Evolutionary conservation across 2,888 invertebrate species (phyloP), one percentile per base, ranked within the genome.

Genomic region (Flabesymbios commensalis): DNA sequence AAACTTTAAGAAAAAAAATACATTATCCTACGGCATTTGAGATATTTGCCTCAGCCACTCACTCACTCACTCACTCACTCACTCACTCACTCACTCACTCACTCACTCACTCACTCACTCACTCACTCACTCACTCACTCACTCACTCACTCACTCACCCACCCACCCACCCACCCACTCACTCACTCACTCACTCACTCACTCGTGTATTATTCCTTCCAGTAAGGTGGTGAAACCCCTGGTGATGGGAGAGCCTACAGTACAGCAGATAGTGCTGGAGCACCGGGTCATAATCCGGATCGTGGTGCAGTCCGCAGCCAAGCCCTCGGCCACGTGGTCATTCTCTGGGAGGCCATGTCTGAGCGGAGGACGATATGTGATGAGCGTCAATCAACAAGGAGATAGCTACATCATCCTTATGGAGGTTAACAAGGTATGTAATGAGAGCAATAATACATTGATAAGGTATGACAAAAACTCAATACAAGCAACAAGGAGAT

Each of bases 341-440:
- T 71, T 69, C 54, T 80, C 82, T 60, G 92, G 90, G 83, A 90
- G 90, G 82, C 87, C 88, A 82, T 84, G 93, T 73, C 89, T 88
- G 84, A 89, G 90, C 83, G 91, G 91, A 76, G 90, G 90, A 78
- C 88, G 94, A 81, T 92, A 90, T 84, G 88, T 88, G 84, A 90
- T 91, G 81, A 88, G 91, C 69, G 85, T 94, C 84, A 90, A 90
- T 78, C 87, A 90, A 36, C 75, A 77, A 83, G 94, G 72, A 28
- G 68, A 69, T 14, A 62, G 61, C 5, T 80, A 71, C 63, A 59
- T 70, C 39, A 54, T 75, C 19, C 62, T 68, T 5, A 58, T 79
- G 56, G 72, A 75, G 65, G 70, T 78, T 31, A 70, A 73, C 54
- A 70, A 76, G 57, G 80, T 81, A 69, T 74, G 77, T 70, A 81